Evolutionary conservation across 2,113 vertebrate species (phyloP).

Genomic region (Mionectes macconnelli): DNA sequence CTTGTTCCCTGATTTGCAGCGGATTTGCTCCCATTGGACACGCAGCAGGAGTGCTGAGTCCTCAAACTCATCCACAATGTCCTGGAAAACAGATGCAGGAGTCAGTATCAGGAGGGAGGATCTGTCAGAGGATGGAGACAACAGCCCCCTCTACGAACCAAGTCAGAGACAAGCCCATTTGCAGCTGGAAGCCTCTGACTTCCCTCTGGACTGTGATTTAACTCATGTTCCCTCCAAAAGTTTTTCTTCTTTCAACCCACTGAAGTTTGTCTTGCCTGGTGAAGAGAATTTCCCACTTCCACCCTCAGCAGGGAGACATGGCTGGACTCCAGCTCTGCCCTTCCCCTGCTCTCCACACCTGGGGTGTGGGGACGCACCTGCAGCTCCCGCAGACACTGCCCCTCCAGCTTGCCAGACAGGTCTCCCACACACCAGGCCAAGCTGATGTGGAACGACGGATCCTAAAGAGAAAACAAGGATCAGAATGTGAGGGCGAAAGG

Average conservation of each 20-base stretch:
- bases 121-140: fast-evolving
- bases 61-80: constrained; percentile 82
- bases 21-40: constrained; percentile 78
- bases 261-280: background rate
- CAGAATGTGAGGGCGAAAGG: background rate
- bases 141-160: background rate
- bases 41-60: constrained; percentile 76
- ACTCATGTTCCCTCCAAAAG: fast-evolving
- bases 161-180: background rate
- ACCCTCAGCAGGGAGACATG: background rate
- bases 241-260: background rate
- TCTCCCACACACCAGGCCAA: constrained; percentile 94
- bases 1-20: constrained; percentile 91
- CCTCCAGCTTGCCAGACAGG: constrained; percentile 65
- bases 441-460: constrained; percentile 93
- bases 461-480: constrained; percentile 62
- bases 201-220: background rate
- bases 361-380: constrained; percentile 75
- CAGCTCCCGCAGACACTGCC: constrained; percentile 76
- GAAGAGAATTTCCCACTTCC: background rate
- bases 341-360: background rate
- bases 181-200: background rate
- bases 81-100: constrained; percentile 64
- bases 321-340: background rate
- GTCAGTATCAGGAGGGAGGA: background rate